A percentile compares a stretch with the other conserved stretches of the same genome.
Conservation (phyloP, 2,888 invertebrate species). For the Chaitophorus viminalis region DNA sequence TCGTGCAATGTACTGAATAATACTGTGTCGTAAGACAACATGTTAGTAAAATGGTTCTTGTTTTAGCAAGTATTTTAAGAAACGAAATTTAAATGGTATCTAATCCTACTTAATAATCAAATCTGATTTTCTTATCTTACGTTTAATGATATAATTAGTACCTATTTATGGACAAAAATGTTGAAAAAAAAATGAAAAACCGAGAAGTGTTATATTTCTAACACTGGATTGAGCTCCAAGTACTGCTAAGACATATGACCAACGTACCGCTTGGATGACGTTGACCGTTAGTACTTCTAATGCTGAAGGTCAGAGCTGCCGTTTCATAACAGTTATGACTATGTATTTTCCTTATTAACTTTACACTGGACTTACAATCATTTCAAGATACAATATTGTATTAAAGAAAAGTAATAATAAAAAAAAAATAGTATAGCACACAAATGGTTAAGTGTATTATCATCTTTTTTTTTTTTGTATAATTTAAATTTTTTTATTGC, state of each 20-base stretch:
- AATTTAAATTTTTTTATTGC: constrained; percentile 8
- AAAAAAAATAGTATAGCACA: constrained; percentile 8
- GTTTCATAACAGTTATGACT: constrained; percentile 2
- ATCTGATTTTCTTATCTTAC: background rate
- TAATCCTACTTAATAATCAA: background rate
- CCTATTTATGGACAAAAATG: constrained; percentile 1
- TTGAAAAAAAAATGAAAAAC: too few relatives aligned
- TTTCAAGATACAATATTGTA: background rate
- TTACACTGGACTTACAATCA: background rate
- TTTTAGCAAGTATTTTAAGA: background rate
- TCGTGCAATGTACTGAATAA: too few relatives aligned
- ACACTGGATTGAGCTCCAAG: background rate
- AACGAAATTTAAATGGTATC: background rate
- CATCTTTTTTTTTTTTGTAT: background rate
- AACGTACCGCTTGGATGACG: constrained; percentile 39
- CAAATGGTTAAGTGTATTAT: background rate
- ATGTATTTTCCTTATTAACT: constrained; percentile 9
- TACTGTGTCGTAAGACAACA: too few relatives aligned
- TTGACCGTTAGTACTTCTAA: constrained; percentile 45
- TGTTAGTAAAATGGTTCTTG: too few relatives aligned
- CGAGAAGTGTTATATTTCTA: background rate
- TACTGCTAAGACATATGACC: constrained; percentile 2
- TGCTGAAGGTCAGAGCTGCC: constrained; percentile 31
- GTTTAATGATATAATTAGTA: constrained; percentile 8
- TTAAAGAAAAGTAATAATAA: too few relatives aligned